Base-by-base conservation (phyloP, 2,113 vertebrate species). In the Sterrhoptilus dennistouni region DNA sequence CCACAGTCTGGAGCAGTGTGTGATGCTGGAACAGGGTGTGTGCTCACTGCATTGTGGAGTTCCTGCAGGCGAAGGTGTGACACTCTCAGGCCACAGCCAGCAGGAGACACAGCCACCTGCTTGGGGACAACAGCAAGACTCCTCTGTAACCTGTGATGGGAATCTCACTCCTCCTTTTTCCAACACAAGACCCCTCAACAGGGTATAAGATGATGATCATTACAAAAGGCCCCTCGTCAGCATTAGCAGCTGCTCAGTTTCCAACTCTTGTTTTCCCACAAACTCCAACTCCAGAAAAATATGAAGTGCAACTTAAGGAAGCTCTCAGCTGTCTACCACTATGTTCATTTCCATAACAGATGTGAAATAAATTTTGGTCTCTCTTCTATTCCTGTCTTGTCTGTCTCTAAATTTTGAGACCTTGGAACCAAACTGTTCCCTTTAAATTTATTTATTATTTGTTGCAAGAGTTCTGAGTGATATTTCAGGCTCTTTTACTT, bases 311-410 rank as follows among this genome's bases (percentile, higher is more conserved):
- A 78, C 61, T 78, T 54, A 70, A 87, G 87, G 93, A 91, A 95
- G 65, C 72, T 70, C 78, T 96, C 92, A 91, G 87, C 92, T 97
- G 69, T 68, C 87, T 65, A 20, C 47, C 27, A 63, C 60, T 78
- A 63, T 20, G 33, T 49, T 93, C 42, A 61, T 68, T 95, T 91
- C 87, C 83, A 80, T 70, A 95, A 71, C 78, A 96, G 84, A 95
- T 91, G 89, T 90, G 90, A 96, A 95, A 79, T 56, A 69, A 61
- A 71, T 84, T 79, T 82, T 84, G 47, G 65, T 76, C n/a, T 93
- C 60, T 76, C 42, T 91, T 64, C 84, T 74, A 35, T 89, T 87
- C 53, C 77, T 79, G 45, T 84, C 78, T 93, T 77, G 21, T 70
- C 78, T 79, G 49, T 56, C 56, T 79, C 64, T 88, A 81, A 72